These are phyloP conservation scores for Mungos mungo DNA, from an alignment of 2,113 vertebrate genomes.

Conservation along the genomic window DNA sequence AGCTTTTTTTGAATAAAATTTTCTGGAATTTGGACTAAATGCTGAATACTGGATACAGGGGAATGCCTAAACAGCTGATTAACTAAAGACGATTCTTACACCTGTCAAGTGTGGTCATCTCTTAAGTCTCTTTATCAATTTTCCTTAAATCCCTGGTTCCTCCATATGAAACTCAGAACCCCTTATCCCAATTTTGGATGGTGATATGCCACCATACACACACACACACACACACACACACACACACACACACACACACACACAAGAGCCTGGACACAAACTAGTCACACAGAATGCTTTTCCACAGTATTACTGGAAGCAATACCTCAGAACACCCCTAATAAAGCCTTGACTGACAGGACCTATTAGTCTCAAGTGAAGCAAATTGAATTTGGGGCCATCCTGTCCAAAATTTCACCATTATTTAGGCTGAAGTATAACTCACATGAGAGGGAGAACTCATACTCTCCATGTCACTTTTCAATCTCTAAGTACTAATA, in stretches of 20 bases:
- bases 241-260: too few relatives aligned
- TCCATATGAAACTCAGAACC: background rate
- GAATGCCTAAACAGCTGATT: background rate
- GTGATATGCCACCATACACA: background rate
- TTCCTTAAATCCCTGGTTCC: constrained; percentile 15
- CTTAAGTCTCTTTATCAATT: background rate
- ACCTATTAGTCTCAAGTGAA: background rate
- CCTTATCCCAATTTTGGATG: background rate
- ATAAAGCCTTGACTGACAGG: background rate
- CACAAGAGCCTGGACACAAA: constrained; percentile 7
- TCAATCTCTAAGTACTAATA: background rate
- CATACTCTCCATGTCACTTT: background rate
- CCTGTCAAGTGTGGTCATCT: background rate
- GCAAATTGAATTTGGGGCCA: background rate
- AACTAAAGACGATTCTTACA: constrained; percentile 1
- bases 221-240: too few relatives aligned
- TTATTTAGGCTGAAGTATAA: background rate
- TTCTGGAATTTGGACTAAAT: constrained; percentile 28
- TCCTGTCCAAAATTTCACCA: background rate
- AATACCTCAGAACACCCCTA: background rate
- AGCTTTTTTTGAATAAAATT: background rate
- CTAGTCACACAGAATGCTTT: background rate
- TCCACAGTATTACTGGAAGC: background rate
- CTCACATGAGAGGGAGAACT: background rate
- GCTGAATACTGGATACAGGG: background rate